Conservation (phyloP, 1,140 invertebrate species). For the Zaprionus vittiger region DNA sequence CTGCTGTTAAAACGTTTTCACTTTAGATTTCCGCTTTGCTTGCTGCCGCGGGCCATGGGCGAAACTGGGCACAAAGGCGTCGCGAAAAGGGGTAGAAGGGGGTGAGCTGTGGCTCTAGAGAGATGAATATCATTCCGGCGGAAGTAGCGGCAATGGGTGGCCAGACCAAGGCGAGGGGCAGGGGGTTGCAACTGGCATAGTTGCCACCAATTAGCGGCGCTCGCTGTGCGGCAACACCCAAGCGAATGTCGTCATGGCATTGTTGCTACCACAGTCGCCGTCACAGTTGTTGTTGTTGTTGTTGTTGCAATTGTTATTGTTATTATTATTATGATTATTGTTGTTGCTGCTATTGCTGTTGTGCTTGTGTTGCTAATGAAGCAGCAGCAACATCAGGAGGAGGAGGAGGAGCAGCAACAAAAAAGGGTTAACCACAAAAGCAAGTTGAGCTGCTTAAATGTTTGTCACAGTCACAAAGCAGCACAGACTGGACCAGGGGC, state of each 20-base stretch:
- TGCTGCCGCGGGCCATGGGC: slow-evolving; percentile 31
- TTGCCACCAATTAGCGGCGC: slow-evolving; percentile 79
- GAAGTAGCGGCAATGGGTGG: slow-evolving; percentile 41
- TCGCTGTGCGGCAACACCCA: slow-evolving; percentile 59
- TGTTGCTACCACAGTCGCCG: slow-evolving; percentile 10
- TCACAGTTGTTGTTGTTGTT: slow-evolving; percentile 2
- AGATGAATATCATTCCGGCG: slow-evolving; percentile 75
- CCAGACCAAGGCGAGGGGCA: not conserved
- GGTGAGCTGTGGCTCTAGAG: not conserved
- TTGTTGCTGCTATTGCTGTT: slow-evolving; percentile 16
- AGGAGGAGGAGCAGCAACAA: no score
- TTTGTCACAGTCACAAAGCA: slow-evolving; percentile 15
- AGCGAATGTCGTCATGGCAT: slow-evolving; percentile 48
- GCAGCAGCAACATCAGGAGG: not conserved
- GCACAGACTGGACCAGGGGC: not conserved
- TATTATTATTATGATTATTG: slow-evolving; percentile 1
- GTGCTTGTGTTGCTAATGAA: slow-evolving; percentile 53
- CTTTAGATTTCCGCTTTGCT: slow-evolving; percentile 74
- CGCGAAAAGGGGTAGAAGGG: not conserved
- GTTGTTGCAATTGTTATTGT: slow-evolving; percentile 6
- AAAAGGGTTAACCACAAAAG: slow-evolving; percentile 55
- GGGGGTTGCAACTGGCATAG: slow-evolving; percentile 9
- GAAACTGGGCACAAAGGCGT: slow-evolving; percentile 1
- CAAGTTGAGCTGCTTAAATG: slow-evolving; percentile 40
- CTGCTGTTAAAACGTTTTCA: slow-evolving; percentile 80